Evolutionary conservation across 2,797 vertebrate genomes (phyloP).

Genomic region (Sandelia bainsii): DNA sequence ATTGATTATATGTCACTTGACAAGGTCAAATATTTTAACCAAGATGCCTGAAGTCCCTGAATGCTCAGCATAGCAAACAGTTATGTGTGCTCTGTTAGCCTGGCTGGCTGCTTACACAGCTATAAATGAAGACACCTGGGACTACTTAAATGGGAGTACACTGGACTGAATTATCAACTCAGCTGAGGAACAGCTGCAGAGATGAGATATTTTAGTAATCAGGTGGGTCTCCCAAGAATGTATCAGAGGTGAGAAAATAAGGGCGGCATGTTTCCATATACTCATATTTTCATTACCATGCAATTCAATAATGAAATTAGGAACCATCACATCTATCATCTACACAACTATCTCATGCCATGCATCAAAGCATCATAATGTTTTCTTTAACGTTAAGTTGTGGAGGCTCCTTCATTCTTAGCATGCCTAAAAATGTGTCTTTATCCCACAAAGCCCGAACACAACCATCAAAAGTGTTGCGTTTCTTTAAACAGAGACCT

Average conservation of each 20-base stretch:
- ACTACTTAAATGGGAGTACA: slow-evolving; percentile 79
- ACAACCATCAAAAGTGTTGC: too few species aligned
- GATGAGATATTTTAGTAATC: slow-evolving; percentile 83
- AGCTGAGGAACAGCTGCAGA: slow-evolving; percentile 78
- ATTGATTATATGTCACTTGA: slow-evolving; percentile 83
- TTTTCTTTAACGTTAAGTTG: too few species aligned
- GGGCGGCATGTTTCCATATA: slow-evolving; percentile 23
- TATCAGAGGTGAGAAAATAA: slow-evolving; percentile 58
- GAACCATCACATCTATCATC: not conserved
- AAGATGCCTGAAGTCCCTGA: slow-evolving; percentile 74
- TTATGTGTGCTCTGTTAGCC: slow-evolving; percentile 62
- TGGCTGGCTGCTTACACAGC: slow-evolving; percentile 75
- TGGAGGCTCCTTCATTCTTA: too few species aligned
- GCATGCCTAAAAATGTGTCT: too few species aligned
- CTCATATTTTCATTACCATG: slow-evolving; percentile 14
- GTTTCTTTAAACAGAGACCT: too few species aligned
- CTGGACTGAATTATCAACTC: slow-evolving; percentile 83
- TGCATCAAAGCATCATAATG: too few species aligned
- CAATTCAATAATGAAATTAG: slow-evolving; percentile 14
- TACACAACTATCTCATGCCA: too few species aligned
- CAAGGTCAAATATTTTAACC: slow-evolving; percentile 83
- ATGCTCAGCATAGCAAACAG: slow-evolving; percentile 78
- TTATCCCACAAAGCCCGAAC: too few species aligned
- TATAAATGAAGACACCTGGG: slow-evolving; percentile 82
- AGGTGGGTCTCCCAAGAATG: slow-evolving; percentile 75